Percentiles rank a stretch among this genome's conserved stretches.
Evolutionary conservation across 1,140 invertebrate genomes (phyloP).

Genomic region (Cryptotermes secundus): DNA sequence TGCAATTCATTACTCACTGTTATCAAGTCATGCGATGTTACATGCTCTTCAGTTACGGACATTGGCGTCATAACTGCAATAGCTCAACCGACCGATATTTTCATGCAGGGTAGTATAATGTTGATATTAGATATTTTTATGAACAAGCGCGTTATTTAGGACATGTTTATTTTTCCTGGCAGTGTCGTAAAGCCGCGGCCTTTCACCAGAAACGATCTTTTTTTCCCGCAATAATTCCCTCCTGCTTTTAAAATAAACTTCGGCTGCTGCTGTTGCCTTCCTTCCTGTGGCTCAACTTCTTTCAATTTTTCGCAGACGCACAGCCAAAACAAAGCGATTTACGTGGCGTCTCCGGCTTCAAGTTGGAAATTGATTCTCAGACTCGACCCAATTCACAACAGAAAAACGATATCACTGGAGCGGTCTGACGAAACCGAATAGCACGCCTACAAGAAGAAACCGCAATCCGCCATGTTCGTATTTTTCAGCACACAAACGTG

Average conservation of each 20-base stretch:
- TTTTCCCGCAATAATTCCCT: not conserved
- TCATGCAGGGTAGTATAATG: not conserved
- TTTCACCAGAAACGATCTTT: not conserved
- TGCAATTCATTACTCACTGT: too few relatives aligned
- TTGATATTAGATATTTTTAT: conserved; percentile 1
- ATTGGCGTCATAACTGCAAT: too few relatives aligned
- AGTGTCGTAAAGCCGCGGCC: not conserved
- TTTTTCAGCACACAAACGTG: too few relatives aligned
- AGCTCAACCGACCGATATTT: too few relatives aligned
- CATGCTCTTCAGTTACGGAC: too few relatives aligned
- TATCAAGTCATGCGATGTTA: too few relatives aligned
- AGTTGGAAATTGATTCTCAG: too few relatives aligned
- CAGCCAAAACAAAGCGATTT: conserved; percentile 4
- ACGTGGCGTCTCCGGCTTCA: not conserved
- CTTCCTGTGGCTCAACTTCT: not conserved
- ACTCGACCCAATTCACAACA: too few relatives aligned
- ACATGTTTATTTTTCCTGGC: conserved; percentile 12
- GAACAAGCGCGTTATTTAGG: not conserved
- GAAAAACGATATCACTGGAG: too few relatives aligned
- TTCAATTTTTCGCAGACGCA: not conserved
- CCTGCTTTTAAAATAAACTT: conserved; percentile 7
- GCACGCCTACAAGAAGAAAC: too few relatives aligned
- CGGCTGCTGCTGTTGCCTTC: not conserved
- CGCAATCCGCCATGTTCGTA: too few relatives aligned
- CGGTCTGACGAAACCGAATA: too few relatives aligned